Base-by-base conservation (phyloP, 2,888 invertebrate genomes). In the Rhagonycha fulva region DNA sequence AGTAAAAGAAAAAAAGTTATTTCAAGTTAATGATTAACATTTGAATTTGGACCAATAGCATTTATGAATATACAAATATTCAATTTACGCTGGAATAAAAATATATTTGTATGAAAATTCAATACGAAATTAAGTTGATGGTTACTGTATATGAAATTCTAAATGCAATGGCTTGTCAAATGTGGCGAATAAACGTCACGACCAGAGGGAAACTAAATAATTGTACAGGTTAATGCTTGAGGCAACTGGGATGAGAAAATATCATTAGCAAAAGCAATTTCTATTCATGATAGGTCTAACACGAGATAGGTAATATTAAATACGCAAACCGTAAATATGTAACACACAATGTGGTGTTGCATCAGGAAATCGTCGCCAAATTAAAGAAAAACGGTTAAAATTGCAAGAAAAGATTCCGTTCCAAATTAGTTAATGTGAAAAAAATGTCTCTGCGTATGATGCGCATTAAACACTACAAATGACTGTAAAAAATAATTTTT, bases 131-230 rank as follows among this genome's bases (percentile, higher is more conserved):
- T 66, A 24, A 66, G 63, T 66, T 66, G 63, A n/a, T 66, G 19
- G 63, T 26, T 19, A 66, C 24, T 66, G 19, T 66, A 66, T 23
- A 26, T 66, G 63, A 66, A 66, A 24, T 66, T 66, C 63, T 66
- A 24, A 66, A 66, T 66, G 63, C 24, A 24, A 30, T n/a, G 32
- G 32, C n/a, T 28, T 62, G 67, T 69, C 69, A 76, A 72, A 77
- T 77, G 76, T 78, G 76, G 73, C 71, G 63, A 66, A 66, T 66
- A 66, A 66, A 66, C 63, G 79, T 72, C 79, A 76, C 72, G 61
- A 71, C 73, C 76, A 78, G 70, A 70, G 76, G 76, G 74, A 75
- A 79, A 79, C 77, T 78, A 78, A 79, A 79, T 79, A 76, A 79
- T 79, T 73, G 79, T 72, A 71, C 73, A 72, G 60, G 60, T 76